Conservation (phyloP, 2,888 invertebrate genomes). For the Chromoteleia sp. region DNA sequence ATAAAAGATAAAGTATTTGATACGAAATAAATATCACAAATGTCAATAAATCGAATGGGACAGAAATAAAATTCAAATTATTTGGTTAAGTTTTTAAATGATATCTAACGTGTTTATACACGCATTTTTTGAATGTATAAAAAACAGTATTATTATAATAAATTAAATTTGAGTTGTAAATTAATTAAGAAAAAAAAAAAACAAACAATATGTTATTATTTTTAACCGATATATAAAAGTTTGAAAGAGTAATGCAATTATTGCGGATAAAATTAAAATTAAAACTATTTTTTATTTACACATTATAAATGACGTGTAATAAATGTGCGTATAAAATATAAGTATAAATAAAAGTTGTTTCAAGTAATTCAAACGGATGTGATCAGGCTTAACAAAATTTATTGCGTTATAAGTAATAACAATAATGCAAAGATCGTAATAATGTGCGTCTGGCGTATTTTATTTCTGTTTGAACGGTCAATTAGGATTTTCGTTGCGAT, state of each 20-base stretch:
- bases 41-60: constrained; percentile 14
- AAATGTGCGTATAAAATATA: no score
- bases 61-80: constrained; percentile 22
- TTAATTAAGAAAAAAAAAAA: no score
- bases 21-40: constrained; percentile 7
- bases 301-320: no score
- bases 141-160: no score
- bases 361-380: not conserved
- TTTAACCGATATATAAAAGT: no score
- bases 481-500: constrained; percentile 53
- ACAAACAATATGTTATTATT: no score
- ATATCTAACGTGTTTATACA: no score
- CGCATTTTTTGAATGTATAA: no score
- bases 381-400: constrained; percentile 54
- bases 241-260: no score
- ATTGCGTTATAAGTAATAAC: constrained; percentile 57
- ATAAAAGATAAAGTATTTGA: constrained; percentile 22
- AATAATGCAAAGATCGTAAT: constrained; percentile 27
- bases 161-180: no score
- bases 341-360: not conserved
- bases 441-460: constrained; percentile 39
- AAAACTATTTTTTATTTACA: no score
- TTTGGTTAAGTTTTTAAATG: constrained; percentile 18
- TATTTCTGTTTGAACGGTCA: constrained; percentile 42
- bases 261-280: not conserved